Percentiles rank a stretch among this genome's conserved stretches.
Conservation (phyloP, 2,888 invertebrate genomes). For the Terebella lapidaria region DNA sequence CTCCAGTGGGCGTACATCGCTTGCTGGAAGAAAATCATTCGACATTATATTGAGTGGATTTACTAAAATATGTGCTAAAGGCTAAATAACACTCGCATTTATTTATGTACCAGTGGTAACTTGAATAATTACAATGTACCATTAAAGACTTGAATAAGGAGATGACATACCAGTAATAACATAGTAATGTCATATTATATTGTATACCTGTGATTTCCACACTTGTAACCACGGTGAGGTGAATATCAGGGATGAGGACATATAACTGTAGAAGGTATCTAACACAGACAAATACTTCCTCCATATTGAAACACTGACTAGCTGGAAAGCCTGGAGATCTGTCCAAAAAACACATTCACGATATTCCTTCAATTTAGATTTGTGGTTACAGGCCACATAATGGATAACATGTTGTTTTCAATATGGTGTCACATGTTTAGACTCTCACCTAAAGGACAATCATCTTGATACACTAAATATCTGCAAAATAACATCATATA, state of each 20-base stretch:
- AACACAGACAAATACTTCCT: constrained; percentile 77
- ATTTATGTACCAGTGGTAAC: too few relatives aligned
- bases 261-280: constrained; percentile 67
- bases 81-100: too few relatives aligned
- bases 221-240: constrained; percentile 32
- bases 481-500: constrained; percentile 3
- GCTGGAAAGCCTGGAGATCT: constrained; percentile 63
- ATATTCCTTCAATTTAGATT: too few relatives aligned
- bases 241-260: constrained; percentile 33
- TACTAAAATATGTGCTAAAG: background rate
- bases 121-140: too few relatives aligned
- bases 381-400: too few relatives aligned
- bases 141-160: background rate
- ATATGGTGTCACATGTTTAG: too few relatives aligned
- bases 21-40: constrained; percentile 54
- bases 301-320: constrained; percentile 78
- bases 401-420: too few relatives aligned
- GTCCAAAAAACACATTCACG: background rate
- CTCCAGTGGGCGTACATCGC: constrained; percentile 84
- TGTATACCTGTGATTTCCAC: constrained; percentile 28
- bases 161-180: too few relatives aligned
- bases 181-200: too few relatives aligned
- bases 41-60: background rate
- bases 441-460: constrained; percentile 7
- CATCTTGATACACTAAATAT: constrained; percentile 1